Evolutionary conservation across 1,140 invertebrate genomes (phyloP).

Genomic region (Notospermus geniculatus): DNA sequence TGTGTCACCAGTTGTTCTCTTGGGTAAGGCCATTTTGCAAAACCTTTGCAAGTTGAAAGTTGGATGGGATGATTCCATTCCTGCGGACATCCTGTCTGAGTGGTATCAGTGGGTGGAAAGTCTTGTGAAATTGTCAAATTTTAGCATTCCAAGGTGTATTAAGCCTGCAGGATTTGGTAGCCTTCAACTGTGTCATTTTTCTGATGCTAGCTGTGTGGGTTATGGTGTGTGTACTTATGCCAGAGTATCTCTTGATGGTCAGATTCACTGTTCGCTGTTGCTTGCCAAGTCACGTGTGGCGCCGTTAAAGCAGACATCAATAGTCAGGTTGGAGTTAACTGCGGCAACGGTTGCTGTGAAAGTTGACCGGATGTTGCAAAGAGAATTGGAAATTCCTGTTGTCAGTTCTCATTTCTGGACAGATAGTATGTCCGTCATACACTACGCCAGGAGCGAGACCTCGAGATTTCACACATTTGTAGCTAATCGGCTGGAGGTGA

Average conservation of each 20-base stretch:
- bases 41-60: conserved; percentile 8
- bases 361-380: conserved; percentile 1
- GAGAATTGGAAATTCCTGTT: conserved; percentile 8
- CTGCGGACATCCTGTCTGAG: not conserved
- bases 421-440: too few relatives aligned
- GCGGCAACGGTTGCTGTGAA: conserved; percentile 5
- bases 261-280: conserved; percentile 1
- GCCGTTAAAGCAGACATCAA: conserved; percentile 5
- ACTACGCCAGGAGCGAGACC: conserved; percentile 9
- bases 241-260: not conserved
- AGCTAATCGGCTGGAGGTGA: conserved; percentile 6
- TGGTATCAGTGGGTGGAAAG: conserved; percentile 11
- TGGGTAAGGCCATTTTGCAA: conserved; percentile 17
- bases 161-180: conserved; percentile 9
- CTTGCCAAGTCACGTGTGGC: conserved; percentile 12
- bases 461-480: too few relatives aligned
- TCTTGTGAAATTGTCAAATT: conserved; percentile 4
- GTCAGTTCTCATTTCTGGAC: conserved; percentile 2
- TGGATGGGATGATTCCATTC: conserved; percentile 21
- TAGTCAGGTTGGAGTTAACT: conserved; percentile 12
- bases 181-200: conserved; percentile 11
- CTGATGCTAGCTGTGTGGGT: not conserved
- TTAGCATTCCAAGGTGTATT: conserved; percentile 6
- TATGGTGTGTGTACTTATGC: conserved; percentile 11
- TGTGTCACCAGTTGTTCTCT: conserved; percentile 14